Conservation (phyloP, 2,888 invertebrate species). For the Neuroscelio doddi region DNA sequence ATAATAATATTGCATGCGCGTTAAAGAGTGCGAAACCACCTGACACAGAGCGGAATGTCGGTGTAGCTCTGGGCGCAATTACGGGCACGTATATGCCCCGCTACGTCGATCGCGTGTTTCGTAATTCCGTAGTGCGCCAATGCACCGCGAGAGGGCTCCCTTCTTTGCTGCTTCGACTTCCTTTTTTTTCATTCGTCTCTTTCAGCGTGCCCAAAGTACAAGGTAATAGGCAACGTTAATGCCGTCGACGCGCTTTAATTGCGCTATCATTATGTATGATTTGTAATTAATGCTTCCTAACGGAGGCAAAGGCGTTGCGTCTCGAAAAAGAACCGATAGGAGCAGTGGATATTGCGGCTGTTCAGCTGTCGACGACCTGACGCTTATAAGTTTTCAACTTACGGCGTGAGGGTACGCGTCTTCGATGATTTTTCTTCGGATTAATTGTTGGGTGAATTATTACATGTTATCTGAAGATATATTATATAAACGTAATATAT, state of each 20-base stretch:
- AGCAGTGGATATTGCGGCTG: neutral
- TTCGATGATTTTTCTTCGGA: too few species aligned
- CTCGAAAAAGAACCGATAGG: conserved; percentile 3
- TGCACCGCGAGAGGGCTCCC: conserved; percentile 14
- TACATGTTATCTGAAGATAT: too few species aligned
- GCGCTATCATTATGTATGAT: conserved; percentile 42
- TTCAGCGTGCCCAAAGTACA: conserved; percentile 26
- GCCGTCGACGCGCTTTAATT: conserved; percentile 47
- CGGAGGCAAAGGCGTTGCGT: conserved; percentile 19
- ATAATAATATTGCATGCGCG: conserved; percentile 39
- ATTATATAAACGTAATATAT: too few species aligned
- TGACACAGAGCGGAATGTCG: conserved; percentile 26
- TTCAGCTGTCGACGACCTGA: too few species aligned
- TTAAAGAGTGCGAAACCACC: conserved; percentile 34
- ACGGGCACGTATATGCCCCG: conserved; percentile 33
- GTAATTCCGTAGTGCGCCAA: conserved; percentile 42
- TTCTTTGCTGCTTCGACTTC: conserved; percentile 21
- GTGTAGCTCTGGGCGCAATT: conserved; percentile 25
- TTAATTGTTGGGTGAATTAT: too few species aligned
- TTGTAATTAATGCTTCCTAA: conserved; percentile 42
- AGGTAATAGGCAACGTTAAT: conserved; percentile 30
- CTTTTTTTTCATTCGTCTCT: conserved; percentile 28
- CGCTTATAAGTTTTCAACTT: too few species aligned
- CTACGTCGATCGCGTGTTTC: conserved; percentile 43
- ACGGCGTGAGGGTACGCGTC: too few species aligned